These are phyloP conservation scores for Hyperoplus lanceolatus DNA, from an alignment of 2,797 vertebrate species.

Conservation along the genomic window DNA sequence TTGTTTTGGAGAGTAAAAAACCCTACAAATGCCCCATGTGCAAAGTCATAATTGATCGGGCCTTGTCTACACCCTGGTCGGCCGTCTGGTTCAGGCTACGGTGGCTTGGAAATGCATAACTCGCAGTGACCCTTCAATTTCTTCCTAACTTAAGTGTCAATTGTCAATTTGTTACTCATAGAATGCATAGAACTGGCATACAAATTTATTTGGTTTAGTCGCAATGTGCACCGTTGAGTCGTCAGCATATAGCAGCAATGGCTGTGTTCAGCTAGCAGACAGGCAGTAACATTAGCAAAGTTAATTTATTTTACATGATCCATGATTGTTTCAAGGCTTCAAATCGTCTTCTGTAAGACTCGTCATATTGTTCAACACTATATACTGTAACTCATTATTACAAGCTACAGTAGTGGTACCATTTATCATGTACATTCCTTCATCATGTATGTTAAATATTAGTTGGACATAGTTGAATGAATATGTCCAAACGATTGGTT, in stretches of 20 bases:
- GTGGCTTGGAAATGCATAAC: constrained; percentile 19
- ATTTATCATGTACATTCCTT: too few relatives aligned
- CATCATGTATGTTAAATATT: neutral
- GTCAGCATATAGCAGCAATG: neutral
- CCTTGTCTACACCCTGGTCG: neutral
- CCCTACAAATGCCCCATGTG: constrained; percentile 28
- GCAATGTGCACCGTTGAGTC: neutral
- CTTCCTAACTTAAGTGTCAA: too few relatives aligned
- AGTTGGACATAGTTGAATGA: neutral
- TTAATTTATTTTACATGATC: neutral
- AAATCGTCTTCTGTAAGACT: constrained; percentile 9
- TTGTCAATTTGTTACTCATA: too few relatives aligned
- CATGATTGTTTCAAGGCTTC: neutral
- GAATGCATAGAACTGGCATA: neutral
- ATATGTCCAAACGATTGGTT: neutral
- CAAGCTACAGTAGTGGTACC: too few relatives aligned
- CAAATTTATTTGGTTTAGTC: neutral
- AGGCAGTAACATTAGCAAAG: neutral
- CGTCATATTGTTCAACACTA: neutral
- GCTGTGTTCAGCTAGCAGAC: neutral
- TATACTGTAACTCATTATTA: constrained; percentile 6
- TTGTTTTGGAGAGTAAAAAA: constrained; percentile 68
- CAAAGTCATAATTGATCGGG: constrained; percentile 45
- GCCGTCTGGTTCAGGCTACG: neutral
- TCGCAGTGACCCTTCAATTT: neutral